phyloP scores from a whole-genome alignment of 2,888 invertebrate species.

The Drosophila subsilvestris region DNA sequence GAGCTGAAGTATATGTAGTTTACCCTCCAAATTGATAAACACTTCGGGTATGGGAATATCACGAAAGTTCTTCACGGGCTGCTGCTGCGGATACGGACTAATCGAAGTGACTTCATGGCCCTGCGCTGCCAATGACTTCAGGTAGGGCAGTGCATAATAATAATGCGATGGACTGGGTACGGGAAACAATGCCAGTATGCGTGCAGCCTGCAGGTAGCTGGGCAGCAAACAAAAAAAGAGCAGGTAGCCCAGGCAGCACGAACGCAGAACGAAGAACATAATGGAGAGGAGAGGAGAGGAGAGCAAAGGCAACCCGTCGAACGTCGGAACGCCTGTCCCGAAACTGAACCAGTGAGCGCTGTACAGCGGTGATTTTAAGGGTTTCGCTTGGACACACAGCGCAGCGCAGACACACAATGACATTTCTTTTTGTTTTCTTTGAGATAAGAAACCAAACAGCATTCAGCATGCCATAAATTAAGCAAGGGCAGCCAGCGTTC shows the following conservation, averaged over 20 bases:
- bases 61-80: constrained; percentile 72
- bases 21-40: constrained; percentile 51
- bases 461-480: neutral
- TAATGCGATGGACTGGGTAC: constrained; percentile 76
- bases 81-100: constrained; percentile 74
- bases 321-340: neutral
- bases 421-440: neutral
- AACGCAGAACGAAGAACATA: constrained; percentile 2
- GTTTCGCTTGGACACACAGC: neutral
- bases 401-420: neutral
- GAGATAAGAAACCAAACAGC: neutral
- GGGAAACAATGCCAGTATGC: constrained; percentile 70
- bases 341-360: neutral
- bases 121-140: constrained; percentile 77
- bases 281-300: neutral
- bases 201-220: constrained; percentile 44
- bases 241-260: neutral
- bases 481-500: neutral
- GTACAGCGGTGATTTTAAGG: constrained; percentile 1
- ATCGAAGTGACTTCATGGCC: constrained; percentile 83
- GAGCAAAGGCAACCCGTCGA: neutral
- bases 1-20: neutral
- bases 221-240: constrained; percentile 17
- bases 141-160: constrained; percentile 70
- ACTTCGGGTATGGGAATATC: constrained; percentile 63